These are phyloP conservation scores for Neomicropteryx cornuta DNA, from an alignment of 1,140 invertebrate species.

Conservation along the genomic window DNA sequence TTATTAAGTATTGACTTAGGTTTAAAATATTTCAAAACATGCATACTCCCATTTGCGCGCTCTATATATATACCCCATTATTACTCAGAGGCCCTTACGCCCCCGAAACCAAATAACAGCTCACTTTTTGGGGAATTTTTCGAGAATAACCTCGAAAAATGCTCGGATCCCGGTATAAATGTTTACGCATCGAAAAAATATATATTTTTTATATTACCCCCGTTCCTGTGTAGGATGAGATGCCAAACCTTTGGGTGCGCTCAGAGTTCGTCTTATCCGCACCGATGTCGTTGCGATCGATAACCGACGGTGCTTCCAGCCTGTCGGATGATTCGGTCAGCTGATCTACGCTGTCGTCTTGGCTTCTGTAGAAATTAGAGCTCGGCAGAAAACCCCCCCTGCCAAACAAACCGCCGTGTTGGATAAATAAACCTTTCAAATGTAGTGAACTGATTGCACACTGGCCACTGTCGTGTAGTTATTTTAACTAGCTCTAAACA, in stretches of 20 bases:
- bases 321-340: slow-evolving; percentile 30
- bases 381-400: slow-evolving; percentile 30
- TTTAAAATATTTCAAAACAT: too few relatives aligned
- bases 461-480: too few relatives aligned
- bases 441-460: too few relatives aligned
- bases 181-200: neutral
- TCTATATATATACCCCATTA: too few relatives aligned
- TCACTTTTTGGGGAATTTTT: too few relatives aligned
- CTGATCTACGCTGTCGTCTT: slow-evolving; percentile 21
- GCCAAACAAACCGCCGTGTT: slow-evolving; percentile 15
- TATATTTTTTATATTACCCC: slow-evolving; percentile 15
- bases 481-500: too few relatives aligned
- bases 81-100: too few relatives aligned
- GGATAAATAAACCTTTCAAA: too few relatives aligned
- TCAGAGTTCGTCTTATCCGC: slow-evolving; percentile 23
- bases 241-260: slow-evolving; percentile 33
- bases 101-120: too few relatives aligned
- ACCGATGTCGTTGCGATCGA: slow-evolving; percentile 21
- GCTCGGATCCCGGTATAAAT: neutral
- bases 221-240: slow-evolving; percentile 30
- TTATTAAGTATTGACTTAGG: too few relatives aligned
- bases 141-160: too few relatives aligned
- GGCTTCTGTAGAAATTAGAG: slow-evolving; percentile 3
- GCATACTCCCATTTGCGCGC: too few relatives aligned
- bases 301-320: slow-evolving; percentile 19